Evolutionary conservation across 1,140 invertebrate genomes (phyloP).

Genomic region (Drosophila yakuba): DNA sequence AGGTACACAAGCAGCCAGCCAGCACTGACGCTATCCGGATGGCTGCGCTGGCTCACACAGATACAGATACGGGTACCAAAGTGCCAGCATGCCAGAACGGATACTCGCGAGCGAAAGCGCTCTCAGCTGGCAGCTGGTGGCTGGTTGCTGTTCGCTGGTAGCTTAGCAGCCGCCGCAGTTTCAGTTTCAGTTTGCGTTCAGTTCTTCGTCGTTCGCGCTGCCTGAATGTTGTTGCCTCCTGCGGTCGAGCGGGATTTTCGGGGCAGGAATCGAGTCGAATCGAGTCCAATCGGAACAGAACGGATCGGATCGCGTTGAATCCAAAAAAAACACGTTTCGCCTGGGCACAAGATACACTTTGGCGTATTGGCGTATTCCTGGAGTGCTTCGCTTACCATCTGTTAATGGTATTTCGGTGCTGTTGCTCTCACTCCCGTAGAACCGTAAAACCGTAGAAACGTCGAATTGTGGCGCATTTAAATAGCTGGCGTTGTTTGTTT

Average conservation of each 20-base stretch:
- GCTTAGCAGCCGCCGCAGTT: constrained; percentile 45
- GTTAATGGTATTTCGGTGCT: background rate
- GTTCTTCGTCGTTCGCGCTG: constrained; percentile 68
- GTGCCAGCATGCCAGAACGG: background rate
- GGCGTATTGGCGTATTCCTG: constrained; percentile 1
- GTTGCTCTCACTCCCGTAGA: background rate
- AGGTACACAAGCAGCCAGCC: background rate
- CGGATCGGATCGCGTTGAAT: constrained; percentile 39
- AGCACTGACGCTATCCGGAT: constrained; percentile 7
- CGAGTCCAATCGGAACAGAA: background rate
- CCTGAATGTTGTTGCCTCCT: constrained; percentile 42
- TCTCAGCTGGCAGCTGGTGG: constrained; percentile 25
- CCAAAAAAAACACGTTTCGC: constrained; percentile 61
- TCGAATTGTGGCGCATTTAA: constrained; percentile 15
- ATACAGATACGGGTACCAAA: constrained; percentile 7
- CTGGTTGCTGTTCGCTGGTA: constrained; percentile 30
- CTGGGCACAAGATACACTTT: constrained; percentile 10
- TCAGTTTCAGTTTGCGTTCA: constrained; percentile 35
- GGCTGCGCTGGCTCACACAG: constrained; percentile 23
- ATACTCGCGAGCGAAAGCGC: constrained; percentile 2
- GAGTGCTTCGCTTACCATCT: constrained; percentile 9
- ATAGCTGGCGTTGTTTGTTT: constrained; percentile 31
- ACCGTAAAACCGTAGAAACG: background rate
- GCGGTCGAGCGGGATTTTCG: constrained; percentile 16
- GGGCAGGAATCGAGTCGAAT: constrained; percentile 22